These are phyloP conservation scores for Andinoacara biseriatus DNA, from an alignment of 2,113 vertebrate genomes.

Conservation along the genomic window DNA sequence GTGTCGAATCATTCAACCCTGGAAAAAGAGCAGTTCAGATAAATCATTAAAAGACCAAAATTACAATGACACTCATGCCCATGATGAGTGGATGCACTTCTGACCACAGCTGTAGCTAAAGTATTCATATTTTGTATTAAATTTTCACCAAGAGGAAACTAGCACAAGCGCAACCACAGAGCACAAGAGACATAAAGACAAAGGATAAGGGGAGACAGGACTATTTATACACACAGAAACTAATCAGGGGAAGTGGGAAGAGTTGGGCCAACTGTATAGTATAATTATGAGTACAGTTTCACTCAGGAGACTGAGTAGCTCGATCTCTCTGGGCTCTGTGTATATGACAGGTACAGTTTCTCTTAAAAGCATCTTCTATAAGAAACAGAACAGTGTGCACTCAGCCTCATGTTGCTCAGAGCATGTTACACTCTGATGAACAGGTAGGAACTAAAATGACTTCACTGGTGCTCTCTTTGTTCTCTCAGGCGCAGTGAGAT, in stretches of 20 bases:
- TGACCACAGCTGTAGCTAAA: not conserved
- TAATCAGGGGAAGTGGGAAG: not conserved
- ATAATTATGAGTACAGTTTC: not conserved
- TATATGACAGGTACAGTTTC: not conserved
- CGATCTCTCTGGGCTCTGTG: not conserved
- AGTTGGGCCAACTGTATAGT: not conserved
- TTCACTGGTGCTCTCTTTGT: too few relatives aligned
- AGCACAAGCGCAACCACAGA: not conserved
- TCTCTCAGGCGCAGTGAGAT: too few relatives aligned
- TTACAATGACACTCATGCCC: too few relatives aligned
- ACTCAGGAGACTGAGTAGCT: not conserved
- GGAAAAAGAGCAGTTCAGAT: too few relatives aligned
- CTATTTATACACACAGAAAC: not conserved
- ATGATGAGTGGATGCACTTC: not conserved
- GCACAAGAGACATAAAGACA: not conserved
- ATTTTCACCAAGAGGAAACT: not conserved
- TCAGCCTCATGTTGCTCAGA: too few relatives aligned
- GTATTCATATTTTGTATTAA: not conserved
- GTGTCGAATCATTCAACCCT: not conserved
- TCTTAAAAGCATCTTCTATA: too few relatives aligned
- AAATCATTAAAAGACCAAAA: too few relatives aligned
- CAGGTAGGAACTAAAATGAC: too few relatives aligned
- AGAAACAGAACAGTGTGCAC: too few relatives aligned
- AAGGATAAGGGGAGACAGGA: not conserved
- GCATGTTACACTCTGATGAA: not conserved